Base-by-base conservation (phyloP, 2,797 vertebrate genomes). In the Xenentodon cancila region DNA sequence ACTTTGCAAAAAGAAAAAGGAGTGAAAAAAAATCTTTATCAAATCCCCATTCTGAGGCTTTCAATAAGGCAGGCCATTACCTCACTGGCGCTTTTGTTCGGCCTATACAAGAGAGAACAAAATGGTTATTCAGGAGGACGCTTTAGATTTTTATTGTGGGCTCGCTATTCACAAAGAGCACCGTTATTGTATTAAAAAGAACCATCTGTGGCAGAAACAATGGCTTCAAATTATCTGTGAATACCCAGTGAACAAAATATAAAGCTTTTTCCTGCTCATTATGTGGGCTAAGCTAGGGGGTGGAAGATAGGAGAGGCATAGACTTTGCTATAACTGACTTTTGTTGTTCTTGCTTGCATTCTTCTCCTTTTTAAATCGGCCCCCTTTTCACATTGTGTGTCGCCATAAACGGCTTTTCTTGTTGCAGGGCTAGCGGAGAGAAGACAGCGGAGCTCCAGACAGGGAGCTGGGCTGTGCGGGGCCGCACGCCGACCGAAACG, bases 201-300 rank as follows among this genome's bases (percentile, higher is more conserved):
- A 96, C 96, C 97, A 99, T 98, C 97, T 99, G 97, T 98, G 96
- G 95, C 95, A 97, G 97, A 98, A 98, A 99, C 97, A 99, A 99
- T 98, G 94, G 96, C 96, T 97, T 98, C 96, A 99, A 98, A 99
- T 99, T 98, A 98, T 99, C 96, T 97, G 95, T 98, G 96, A 98
- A 97, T 97, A 96, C 95, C 95, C 96, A 94, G 94, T 96, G 96
- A 97, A 98, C 89, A 95, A 96, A 99, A 97, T 96, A 97, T 96
- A 98, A 97, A 97, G 96, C 96, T 96, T 96, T 97, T 96, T 95
- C 95, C 94, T 96, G 94, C 94, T 92, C 95, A 94, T 96, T 95
- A 95, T 96, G 94, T 96, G 90, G 92, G 95, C 94, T 94, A 94
- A 95, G 95, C 89, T 92, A 95, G 93, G 94, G 93, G 94, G 95